phyloP scores from a whole-genome alignment of 1,140 invertebrate genomes.

The Parapsyche elsis region DNA sequence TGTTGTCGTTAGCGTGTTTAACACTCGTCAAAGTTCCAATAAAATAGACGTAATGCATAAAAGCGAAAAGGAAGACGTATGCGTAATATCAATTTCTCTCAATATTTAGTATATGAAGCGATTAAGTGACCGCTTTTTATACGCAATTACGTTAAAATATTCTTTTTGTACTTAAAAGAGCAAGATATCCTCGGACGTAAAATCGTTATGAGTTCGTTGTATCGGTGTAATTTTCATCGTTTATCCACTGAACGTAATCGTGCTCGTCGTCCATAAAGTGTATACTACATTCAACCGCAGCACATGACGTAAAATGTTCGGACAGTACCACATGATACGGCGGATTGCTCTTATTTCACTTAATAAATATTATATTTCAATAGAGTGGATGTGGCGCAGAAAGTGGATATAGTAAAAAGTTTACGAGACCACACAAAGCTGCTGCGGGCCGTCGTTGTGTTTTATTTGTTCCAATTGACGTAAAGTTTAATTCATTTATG shows the following conservation, averaged over 20 bases:
- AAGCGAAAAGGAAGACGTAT: too few species aligned
- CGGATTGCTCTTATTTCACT: constrained; percentile 35
- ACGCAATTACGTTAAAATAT: constrained; percentile 3
- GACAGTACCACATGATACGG: constrained; percentile 26
- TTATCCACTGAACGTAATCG: constrained; percentile 29
- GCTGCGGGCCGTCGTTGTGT: background rate
- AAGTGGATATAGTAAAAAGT: background rate
- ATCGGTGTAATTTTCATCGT: constrained; percentile 28
- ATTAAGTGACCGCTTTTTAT: background rate
- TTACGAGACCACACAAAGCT: constrained; percentile 2
- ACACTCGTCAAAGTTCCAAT: too few species aligned
- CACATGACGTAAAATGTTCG: constrained; percentile 42
- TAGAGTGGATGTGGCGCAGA: background rate
- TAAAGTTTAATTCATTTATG: background rate
- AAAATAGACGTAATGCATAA: too few species aligned
- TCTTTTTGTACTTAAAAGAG: background rate
- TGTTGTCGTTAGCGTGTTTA: too few species aligned
- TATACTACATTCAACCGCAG: constrained; percentile 32
- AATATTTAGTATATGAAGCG: background rate
- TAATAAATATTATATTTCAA: constrained; percentile 41
- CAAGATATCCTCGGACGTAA: background rate
- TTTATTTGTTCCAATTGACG: background rate
- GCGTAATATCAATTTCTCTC: background rate
- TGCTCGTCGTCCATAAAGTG: constrained; percentile 20
- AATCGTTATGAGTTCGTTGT: constrained; percentile 33